A percentile compares a stretch with the other conserved stretches of the same genome.
phyloP scores from a whole-genome alignment of 2,113 vertebrate genomes.

The Crotophaga sulcirostris region DNA sequence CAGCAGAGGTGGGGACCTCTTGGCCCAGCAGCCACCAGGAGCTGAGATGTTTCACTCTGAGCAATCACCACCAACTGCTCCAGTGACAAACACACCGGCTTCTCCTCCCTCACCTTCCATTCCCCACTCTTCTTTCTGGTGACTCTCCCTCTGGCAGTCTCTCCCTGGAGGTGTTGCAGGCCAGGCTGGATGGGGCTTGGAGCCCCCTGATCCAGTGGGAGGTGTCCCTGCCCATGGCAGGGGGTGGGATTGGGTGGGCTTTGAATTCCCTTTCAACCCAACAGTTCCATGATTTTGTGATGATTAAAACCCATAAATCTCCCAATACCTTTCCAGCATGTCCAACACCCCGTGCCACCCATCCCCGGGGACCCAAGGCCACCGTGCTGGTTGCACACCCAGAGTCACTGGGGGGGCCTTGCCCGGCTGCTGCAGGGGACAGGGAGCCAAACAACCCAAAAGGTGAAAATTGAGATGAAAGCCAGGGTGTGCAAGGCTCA shows the following conservation, averaged over 20 bases:
- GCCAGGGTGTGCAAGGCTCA: background rate
- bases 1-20: background rate
- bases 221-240: no score
- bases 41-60: background rate
- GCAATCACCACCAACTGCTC: background rate
- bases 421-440: accelerated
- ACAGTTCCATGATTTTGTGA: no score
- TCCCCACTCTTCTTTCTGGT: background rate
- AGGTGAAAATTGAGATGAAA: conserved; percentile 55
- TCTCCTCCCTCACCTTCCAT: background rate
- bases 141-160: no score
- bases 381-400: accelerated
- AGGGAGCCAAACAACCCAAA: background rate
- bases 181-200: no score
- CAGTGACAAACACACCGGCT: background rate
- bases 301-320: background rate
- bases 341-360: background rate
- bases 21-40: background rate
- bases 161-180: no score
- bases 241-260: no score
- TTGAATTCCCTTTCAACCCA: no score
- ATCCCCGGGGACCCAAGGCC: background rate
- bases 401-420: background rate
- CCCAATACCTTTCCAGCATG: accelerated
- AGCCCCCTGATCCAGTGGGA: no score